These are phyloP conservation scores for Drosophila repleta DNA, from an alignment of 1,140 invertebrate species.

Conservation along the genomic window DNA sequence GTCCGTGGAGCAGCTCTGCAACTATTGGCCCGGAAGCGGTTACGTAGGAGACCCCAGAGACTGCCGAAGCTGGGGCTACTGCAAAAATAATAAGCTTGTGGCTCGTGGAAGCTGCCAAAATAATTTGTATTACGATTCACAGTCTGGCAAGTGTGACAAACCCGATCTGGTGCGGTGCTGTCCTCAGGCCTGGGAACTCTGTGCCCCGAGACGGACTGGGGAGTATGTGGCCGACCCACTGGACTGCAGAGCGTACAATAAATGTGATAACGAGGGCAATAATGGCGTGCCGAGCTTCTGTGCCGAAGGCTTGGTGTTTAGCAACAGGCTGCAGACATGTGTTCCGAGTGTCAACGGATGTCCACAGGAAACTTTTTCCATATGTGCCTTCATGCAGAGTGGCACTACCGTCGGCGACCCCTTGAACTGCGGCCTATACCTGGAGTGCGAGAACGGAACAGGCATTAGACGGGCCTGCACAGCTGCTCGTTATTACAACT, in stretches of 20 bases:
- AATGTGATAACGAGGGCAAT: conserved; percentile 11
- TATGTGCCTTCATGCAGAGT: conserved; percentile 41
- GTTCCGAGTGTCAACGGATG: conserved; percentile 30
- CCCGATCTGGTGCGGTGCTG: conserved; percentile 8
- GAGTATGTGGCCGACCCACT: conserved; percentile 36
- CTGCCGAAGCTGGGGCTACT: conserved; percentile 48
- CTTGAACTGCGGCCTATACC: conserved; percentile 27
- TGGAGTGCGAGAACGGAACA: conserved; percentile 44
- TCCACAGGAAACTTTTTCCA: conserved; percentile 27
- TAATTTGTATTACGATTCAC: conserved; percentile 29
- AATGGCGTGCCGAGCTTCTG: conserved; percentile 9
- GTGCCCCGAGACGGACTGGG: background rate
- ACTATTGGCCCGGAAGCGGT: conserved; percentile 28
- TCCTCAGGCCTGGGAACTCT: conserved; percentile 33
- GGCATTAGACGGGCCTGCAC: conserved; percentile 23
- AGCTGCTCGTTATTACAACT: conserved; percentile 50
- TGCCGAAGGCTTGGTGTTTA: conserved; percentile 35
- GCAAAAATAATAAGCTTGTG: conserved; percentile 29
- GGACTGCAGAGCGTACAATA: conserved; percentile 34
- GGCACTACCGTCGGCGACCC: conserved; percentile 32
- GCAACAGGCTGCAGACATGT: conserved; percentile 44
- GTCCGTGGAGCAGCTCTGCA: conserved; percentile 45
- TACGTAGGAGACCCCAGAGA: conserved; percentile 45
- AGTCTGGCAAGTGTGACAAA: conserved; percentile 30
- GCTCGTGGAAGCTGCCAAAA: conserved; percentile 9